Percentiles rank a stretch among this genome's conserved stretches.
Conservation (phyloP, 2,888 invertebrate genomes). For the Penaeus monodon region DNA sequence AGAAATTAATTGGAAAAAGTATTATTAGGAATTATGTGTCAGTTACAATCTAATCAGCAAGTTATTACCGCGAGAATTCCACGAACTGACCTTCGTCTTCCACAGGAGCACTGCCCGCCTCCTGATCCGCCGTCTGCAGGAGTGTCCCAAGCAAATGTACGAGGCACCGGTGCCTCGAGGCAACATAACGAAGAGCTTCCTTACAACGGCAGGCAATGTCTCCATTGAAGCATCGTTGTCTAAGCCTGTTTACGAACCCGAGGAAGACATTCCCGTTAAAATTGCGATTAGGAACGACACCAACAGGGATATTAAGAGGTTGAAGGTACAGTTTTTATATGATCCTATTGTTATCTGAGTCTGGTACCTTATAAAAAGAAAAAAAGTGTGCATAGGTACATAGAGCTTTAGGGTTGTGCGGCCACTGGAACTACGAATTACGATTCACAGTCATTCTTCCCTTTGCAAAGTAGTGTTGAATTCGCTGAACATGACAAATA, state of each 20-base stretch:
- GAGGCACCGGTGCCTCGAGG: slow-evolving; percentile 23
- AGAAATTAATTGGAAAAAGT: too few relatives aligned
- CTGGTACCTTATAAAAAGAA: background rate
- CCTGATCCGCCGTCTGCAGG: slow-evolving; percentile 42
- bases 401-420: too few relatives aligned
- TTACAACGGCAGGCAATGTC: slow-evolving; percentile 53
- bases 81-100: background rate
- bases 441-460: background rate
- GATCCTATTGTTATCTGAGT: background rate
- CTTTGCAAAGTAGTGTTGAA: background rate
- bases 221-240: slow-evolving; percentile 41
- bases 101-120: slow-evolving; percentile 43
- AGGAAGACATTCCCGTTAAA: slow-evolving; percentile 90
- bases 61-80: background rate
- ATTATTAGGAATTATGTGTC: background rate
- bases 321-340: slow-evolving; percentile 76
- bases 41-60: background rate
- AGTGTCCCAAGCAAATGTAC: slow-evolving; percentile 30
- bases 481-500: background rate
- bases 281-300: slow-evolving; percentile 92
- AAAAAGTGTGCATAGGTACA: too few relatives aligned
- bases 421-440: background rate
- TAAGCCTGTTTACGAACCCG: slow-evolving; percentile 80
- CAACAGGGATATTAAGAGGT: slow-evolving; percentile 94
- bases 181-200: slow-evolving; percentile 41